phyloP scores from a whole-genome alignment of 2,888 invertebrate genomes.

The Drosophila kuntzei region DNA sequence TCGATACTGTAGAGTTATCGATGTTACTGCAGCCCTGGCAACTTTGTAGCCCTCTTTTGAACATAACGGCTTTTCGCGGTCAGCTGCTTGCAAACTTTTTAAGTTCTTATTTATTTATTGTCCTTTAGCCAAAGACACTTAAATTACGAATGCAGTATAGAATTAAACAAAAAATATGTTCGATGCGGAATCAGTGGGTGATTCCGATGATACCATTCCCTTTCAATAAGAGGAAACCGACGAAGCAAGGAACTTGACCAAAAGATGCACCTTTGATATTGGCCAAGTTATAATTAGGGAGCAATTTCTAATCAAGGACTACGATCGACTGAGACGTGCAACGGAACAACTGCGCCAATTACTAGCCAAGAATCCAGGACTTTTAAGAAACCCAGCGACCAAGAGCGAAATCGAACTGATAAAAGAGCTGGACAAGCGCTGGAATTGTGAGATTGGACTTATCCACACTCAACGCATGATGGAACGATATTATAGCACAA shows the following conservation, averaged over 20 bases:
- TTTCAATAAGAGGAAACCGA: neutral
- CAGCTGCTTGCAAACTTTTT: neutral
- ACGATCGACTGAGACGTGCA: neutral
- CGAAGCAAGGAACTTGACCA: neutral
- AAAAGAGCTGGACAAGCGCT: conserved; percentile 4
- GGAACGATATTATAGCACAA: neutral
- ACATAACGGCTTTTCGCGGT: neutral
- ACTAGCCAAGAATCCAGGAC: neutral
- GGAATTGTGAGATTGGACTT: neutral
- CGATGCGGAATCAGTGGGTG: neutral
- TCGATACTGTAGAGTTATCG: neutral
- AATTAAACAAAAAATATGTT: neutral
- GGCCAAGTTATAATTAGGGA: neutral
- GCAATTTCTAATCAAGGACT: neutral
- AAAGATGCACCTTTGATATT: neutral
- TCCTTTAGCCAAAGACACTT: neutral
- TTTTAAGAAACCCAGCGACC: neutral
- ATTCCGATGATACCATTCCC: conserved; percentile 1
- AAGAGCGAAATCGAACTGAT: neutral
- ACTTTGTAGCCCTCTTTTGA: neutral
- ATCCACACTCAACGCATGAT: neutral
- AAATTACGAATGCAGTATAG: neutral
- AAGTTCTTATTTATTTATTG: neutral
- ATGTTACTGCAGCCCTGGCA: conserved; percentile 8
- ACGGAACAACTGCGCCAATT: neutral